Percentiles rank a stretch among this genome's conserved stretches.
Evolutionary conservation across 2,888 invertebrate species (phyloP).

Genomic region (Spialia ferax): DNA sequence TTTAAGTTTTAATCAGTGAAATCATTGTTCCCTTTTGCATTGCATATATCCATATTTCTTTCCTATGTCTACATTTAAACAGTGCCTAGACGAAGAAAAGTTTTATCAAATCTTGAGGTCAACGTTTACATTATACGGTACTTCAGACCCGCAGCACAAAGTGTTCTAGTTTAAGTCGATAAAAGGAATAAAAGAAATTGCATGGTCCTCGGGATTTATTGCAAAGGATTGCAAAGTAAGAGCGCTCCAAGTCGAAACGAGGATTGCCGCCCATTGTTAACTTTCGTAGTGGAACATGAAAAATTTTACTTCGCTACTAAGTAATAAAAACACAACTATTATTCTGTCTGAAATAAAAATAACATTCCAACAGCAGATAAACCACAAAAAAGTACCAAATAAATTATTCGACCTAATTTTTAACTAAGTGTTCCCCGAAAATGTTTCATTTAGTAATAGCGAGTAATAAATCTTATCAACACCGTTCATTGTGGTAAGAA

Average conservation of each 20-base stretch:
- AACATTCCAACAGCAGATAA: neutral
- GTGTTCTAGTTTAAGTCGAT: slow-evolving; percentile 42
- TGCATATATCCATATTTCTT: neutral
- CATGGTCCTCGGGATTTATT: slow-evolving; percentile 40
- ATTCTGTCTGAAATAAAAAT: slow-evolving; percentile 22
- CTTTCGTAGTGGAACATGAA: slow-evolving; percentile 36
- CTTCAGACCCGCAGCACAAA: slow-evolving; percentile 31
- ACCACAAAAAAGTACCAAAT: slow-evolving; percentile 1
- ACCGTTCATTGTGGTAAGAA: neutral
- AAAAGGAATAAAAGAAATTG: slow-evolving; percentile 40
- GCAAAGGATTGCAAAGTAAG: slow-evolving; percentile 41
- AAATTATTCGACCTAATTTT: slow-evolving; percentile 3
- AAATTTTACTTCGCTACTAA: slow-evolving; percentile 31
- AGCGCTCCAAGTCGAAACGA: slow-evolving; percentile 38
- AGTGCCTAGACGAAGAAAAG: neutral
- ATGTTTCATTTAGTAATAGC: slow-evolving; percentile 5
- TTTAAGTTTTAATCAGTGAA: neutral
- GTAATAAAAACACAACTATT: slow-evolving; percentile 23
- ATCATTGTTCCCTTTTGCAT: neutral
- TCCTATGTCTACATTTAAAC: neutral
- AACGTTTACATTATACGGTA: slow-evolving; percentile 35
- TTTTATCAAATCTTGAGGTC: slow-evolving; percentile 19
- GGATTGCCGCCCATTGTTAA: slow-evolving; percentile 39
- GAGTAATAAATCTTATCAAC: slow-evolving; percentile 14
- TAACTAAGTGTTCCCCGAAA: neutral